These are phyloP conservation scores for Machimus rusticus DNA, from an alignment of 2,888 invertebrate genomes.

Conservation along the genomic window DNA sequence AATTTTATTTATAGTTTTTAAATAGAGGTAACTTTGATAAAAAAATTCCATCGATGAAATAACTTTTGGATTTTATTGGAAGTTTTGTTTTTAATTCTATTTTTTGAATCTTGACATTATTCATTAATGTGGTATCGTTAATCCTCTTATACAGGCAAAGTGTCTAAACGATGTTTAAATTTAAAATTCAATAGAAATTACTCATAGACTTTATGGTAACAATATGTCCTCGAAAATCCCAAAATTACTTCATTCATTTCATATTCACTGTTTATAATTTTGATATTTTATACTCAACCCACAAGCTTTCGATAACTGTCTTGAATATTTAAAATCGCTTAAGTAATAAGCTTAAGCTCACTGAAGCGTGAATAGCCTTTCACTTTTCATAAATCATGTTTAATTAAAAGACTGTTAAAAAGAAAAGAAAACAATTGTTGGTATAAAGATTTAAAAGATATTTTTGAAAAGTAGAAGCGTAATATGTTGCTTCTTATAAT, in stretches of 20 bases:
- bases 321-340: background rate
- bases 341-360: background rate
- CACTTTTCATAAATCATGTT: background rate
- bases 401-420: too few species aligned
- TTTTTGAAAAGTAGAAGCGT: too few species aligned
- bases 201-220: too few species aligned
- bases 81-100: background rate
- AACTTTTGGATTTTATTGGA: background rate
- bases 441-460: too few species aligned
- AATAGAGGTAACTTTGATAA: background rate
- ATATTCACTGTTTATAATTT: background rate
- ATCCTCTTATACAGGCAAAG: too few species aligned
- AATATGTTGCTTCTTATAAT: too few species aligned
- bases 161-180: too few species aligned
- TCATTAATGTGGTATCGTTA: too few species aligned
- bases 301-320: background rate
- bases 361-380: background rate
- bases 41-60: background rate
- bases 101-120: too few species aligned
- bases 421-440: too few species aligned
- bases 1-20: background rate
- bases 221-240: background rate
- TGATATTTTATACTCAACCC: background rate
- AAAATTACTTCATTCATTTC: background rate
- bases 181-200: too few species aligned